A percentile compares a stretch with the other conserved stretches of the same genome.
These are phyloP conservation scores for Mesochorus sp. DNA, from an alignment of 2,888 invertebrate genomes.

Conservation along the genomic window DNA sequence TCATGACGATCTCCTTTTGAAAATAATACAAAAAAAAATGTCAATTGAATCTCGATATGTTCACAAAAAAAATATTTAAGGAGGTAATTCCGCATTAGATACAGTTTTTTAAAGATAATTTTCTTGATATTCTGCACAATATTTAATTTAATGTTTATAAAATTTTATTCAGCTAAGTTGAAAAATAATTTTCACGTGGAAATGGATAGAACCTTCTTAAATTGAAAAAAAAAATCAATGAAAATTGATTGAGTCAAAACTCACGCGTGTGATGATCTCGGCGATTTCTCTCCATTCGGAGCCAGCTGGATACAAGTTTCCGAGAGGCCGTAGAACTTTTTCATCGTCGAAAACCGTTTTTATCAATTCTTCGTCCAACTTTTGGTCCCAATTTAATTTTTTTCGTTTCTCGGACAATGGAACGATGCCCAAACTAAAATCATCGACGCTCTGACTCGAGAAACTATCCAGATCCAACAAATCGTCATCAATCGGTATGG, in stretches of 20 bases:
- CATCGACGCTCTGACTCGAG: slow-evolving; percentile 35
- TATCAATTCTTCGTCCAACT: slow-evolving; percentile 30
- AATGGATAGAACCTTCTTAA: no score
- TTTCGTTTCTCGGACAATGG: slow-evolving; percentile 67
- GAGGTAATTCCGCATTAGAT: no score
- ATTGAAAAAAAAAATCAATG: no score
- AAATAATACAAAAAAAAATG: no score
- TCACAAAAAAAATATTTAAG: no score
- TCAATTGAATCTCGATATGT: slow-evolving; percentile 15
- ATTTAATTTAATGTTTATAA: no score
- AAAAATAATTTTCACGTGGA: no score
- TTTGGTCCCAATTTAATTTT: slow-evolving; percentile 45
- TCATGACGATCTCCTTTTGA: slow-evolving; percentile 85
- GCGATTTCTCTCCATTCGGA: slow-evolving; percentile 87
- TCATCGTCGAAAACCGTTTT: slow-evolving; percentile 59
- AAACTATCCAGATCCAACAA: not conserved
- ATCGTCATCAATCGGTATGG: not conserved
- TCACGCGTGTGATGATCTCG: slow-evolving; percentile 86
- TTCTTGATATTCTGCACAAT: no score
- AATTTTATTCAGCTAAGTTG: no score
- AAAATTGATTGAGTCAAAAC: no score
- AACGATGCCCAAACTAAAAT: slow-evolving; percentile 70
- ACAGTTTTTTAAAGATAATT: no score
- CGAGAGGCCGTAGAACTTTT: slow-evolving; percentile 75
- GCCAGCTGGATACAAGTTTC: slow-evolving; percentile 73